A percentile compares a stretch with the other conserved stretches of the same genome.
Conservation (phyloP, 2,113 vertebrate genomes). For the Apus apus region DNA sequence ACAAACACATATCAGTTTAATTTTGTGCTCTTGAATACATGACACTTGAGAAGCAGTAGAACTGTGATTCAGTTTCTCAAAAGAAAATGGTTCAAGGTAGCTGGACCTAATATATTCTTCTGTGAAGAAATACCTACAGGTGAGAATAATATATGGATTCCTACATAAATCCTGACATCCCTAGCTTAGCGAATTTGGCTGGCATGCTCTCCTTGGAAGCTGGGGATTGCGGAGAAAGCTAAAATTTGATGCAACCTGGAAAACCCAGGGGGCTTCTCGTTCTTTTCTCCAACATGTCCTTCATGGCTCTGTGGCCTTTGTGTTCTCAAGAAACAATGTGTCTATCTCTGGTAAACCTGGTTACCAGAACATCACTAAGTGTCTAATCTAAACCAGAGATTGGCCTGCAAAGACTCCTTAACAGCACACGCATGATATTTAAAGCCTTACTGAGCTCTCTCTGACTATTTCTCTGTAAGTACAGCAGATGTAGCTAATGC, state of each 20-base stretch:
- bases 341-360: not conserved
- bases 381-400: not conserved
- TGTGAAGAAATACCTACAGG: conserved; percentile 21
- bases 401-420: not conserved
- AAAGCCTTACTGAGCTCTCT: not conserved
- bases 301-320: accelerated
- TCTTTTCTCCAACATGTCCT: not conserved
- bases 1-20: conserved; percentile 31
- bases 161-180: not conserved
- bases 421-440: not conserved
- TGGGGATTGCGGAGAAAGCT: not conserved
- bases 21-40: conserved; percentile 15
- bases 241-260: not conserved
- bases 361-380: not conserved
- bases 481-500: not conserved
- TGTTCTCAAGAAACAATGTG: not conserved
- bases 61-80: conserved; percentile 13
- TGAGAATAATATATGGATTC: not conserved
- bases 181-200: not conserved
- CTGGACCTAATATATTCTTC: not conserved
- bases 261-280: not conserved
- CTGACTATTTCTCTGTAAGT: not conserved
- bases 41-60: not conserved
- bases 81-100: conserved; percentile 3
- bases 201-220: not conserved